phyloP scores from a whole-genome alignment of 2,797 vertebrate genomes.

The Pogonophryne albipinna region DNA sequence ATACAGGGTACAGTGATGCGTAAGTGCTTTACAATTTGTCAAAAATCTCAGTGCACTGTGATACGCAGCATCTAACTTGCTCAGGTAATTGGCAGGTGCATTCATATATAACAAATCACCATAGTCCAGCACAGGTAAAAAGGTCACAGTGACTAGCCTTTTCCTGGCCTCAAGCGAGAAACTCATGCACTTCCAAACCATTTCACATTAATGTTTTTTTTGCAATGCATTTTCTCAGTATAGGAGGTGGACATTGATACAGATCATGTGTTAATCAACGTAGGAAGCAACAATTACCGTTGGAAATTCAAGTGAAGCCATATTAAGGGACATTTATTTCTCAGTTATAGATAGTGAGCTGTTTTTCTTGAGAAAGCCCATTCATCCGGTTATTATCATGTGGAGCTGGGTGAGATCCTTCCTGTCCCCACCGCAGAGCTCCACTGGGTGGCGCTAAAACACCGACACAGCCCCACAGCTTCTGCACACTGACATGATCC shows the following conservation, averaged over 20 bases:
- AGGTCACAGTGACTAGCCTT: too few species aligned
- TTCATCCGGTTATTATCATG: conserved; percentile 1
- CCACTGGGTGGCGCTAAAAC: conserved; percentile 73
- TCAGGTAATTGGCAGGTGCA: too few species aligned
- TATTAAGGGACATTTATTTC: background rate
- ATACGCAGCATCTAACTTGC: too few species aligned
- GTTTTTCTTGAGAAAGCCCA: conserved; percentile 5
- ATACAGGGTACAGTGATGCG: too few species aligned
- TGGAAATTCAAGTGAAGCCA: background rate
- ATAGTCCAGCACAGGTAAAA: too few species aligned
- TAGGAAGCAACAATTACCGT: background rate
- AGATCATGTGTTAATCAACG: background rate
- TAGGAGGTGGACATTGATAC: background rate
- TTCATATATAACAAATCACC: too few species aligned
- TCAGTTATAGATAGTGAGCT: background rate
- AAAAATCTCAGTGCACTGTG: too few species aligned
- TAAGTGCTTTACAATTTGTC: too few species aligned
- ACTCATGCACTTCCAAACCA: conserved; percentile 21
- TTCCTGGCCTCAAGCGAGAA: too few species aligned
- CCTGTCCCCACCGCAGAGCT: background rate
- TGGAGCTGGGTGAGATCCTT: conserved; percentile 14
- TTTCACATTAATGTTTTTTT: background rate
- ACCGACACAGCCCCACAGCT: conserved; percentile 23
- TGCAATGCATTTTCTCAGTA: background rate
- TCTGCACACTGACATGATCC: conserved; percentile 19